phyloP scores from a whole-genome alignment of 2,888 invertebrate genomes.

The Erebia ligea region DNA sequence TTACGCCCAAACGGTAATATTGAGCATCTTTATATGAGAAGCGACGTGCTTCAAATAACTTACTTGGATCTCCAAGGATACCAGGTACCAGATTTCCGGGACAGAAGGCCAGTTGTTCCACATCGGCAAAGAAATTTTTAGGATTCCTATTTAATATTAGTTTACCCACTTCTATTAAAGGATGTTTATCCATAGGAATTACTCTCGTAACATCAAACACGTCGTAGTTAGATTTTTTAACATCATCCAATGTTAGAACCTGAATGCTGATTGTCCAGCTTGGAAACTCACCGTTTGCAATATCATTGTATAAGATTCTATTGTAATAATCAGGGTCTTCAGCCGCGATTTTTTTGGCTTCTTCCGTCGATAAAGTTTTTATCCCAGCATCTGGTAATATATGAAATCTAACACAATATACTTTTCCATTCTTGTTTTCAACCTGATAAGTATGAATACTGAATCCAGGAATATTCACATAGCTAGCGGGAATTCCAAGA shows the following conservation, averaged over 20 bases:
- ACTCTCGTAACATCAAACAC: slow-evolving; percentile 97
- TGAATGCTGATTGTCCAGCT: slow-evolving; percentile 93
- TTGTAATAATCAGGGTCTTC: slow-evolving; percentile 95
- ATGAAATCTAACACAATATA: slow-evolving; percentile 96
- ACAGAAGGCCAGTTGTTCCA: slow-evolving; percentile 95
- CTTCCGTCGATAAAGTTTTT: slow-evolving; percentile 87
- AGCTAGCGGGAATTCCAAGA: slow-evolving; percentile 96
- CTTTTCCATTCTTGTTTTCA: slow-evolving; percentile 89
- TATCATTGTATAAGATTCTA: slow-evolving; percentile 94
- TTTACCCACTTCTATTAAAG: slow-evolving; percentile 93
- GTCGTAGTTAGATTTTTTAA: slow-evolving; percentile 90
- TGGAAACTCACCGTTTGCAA: slow-evolving; percentile 88
- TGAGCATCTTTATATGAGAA: slow-evolving; percentile 97
- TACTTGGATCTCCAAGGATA: slow-evolving; percentile 96
- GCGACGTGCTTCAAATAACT: slow-evolving; percentile 94
- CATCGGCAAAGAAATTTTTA: slow-evolving; percentile 95
- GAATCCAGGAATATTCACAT: slow-evolving; percentile 96
- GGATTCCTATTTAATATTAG: slow-evolving; percentile 94
- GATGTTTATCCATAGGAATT: slow-evolving; percentile 94
- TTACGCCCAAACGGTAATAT: slow-evolving; percentile 92
- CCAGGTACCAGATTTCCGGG: slow-evolving; percentile 96
- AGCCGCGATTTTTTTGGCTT: slow-evolving; percentile 88
- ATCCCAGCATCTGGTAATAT: slow-evolving; percentile 97
- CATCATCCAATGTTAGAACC: slow-evolving; percentile 95
- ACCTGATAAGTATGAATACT: slow-evolving; percentile 97